Evolutionary conservation across 2,888 invertebrate species (phyloP), one percentile per base, ranked within the genome.

Genomic region (Synanthedon andrenaeformis): DNA sequence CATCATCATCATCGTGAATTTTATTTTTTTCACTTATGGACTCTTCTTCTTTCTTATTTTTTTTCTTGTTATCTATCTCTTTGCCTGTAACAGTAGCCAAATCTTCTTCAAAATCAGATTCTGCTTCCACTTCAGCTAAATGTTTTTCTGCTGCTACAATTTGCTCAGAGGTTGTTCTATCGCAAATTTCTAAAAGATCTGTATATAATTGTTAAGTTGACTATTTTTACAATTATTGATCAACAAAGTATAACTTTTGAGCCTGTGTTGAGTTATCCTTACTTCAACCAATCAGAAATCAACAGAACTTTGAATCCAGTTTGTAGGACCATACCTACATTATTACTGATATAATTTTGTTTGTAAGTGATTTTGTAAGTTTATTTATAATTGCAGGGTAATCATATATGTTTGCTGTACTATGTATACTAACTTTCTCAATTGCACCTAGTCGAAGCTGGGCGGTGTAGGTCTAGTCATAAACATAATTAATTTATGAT

Each of bases 181-280:
- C 92, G 74, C 94, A 94, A 55, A 93, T 89, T 80, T 94, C 94
- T 64, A 94, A 82, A 64, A 92, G 80, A 88, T 92, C 92, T 91
- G 74, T n/a, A 10, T 10, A 35, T 35, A 35, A 35, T 35, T 35
- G 3, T 10, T 35, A 1, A 35, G 35, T 35, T 52, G 8, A 12
- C 5, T 23, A 19, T 14, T 52, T 52, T 13, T n/a, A 19, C n/a
- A 11, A 50, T 14, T 14, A 50, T 17, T 13, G 13, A n/a, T 50
- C 4, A 8, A 50, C 12, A 50, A 13, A 12, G 13, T n/a, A 42
- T 42, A 42, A 3, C 13, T 42, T 13, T 42, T n/a, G 23, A 23
- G 23, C 23, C 23, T 23, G 23, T 23, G 23, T 4, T 19, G 19
- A 19, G 19, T n/a, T n/a, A n/a, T 19, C 19, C 3, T 23, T 23